These are phyloP conservation scores for Rallus limicola DNA, from an alignment of 2,113 vertebrate species.

Conservation along the genomic window DNA sequence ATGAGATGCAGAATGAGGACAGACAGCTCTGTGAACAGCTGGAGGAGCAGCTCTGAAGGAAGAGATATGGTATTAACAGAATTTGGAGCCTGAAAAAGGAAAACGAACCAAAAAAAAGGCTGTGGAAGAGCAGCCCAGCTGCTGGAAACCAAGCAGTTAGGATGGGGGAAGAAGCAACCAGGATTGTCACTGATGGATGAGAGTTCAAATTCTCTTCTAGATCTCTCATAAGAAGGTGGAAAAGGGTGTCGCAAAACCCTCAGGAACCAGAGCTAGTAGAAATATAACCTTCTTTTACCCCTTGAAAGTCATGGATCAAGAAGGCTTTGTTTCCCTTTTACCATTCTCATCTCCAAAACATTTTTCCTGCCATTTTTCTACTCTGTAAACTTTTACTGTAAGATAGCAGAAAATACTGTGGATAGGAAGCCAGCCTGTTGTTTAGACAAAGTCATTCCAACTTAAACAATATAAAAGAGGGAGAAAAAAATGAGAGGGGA, in stretches of 20 bases:
- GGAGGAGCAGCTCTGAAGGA: not conserved
- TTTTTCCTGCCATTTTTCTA: not conserved
- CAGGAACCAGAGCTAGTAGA: not conserved
- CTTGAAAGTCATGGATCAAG: not conserved
- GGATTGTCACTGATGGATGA: not conserved
- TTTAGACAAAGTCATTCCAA: constrained; percentile 11
- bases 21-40: not conserved
- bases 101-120: not conserved
- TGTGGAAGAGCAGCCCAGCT: not conserved
- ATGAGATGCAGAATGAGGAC: not conserved
- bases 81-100: not conserved
- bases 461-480: constrained; percentile 1
- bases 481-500: not conserved
- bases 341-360: not conserved
- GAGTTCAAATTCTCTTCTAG: not conserved
- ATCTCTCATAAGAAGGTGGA: not conserved
- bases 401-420: not conserved
- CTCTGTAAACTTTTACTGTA: not conserved
- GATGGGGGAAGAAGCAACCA: not conserved
- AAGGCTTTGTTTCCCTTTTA: not conserved
- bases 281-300: not conserved
- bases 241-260: not conserved
- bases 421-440: not conserved
- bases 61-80: not conserved
- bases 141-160: not conserved